Conservation (phyloP, 2,797 vertebrate genomes). For the Amazonetta brasiliensis region DNA sequence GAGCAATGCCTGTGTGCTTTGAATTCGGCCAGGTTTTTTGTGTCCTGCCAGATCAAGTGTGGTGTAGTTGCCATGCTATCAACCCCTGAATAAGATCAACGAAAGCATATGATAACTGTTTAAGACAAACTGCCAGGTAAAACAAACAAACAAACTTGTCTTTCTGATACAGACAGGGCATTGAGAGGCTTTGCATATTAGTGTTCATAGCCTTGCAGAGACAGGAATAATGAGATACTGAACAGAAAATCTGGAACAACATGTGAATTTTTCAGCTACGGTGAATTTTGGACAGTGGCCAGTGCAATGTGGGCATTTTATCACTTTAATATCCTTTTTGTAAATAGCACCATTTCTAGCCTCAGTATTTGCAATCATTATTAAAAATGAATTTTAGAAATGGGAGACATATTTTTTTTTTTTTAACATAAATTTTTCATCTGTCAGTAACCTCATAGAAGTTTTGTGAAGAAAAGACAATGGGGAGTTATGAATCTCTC, state of each 20-base stretch:
- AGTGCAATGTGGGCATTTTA: no score
- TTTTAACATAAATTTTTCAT: no score
- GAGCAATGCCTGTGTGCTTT: accelerated
- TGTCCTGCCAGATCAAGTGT: background rate
- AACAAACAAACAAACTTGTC: accelerated
- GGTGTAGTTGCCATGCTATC: background rate
- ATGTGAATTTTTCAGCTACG: background rate
- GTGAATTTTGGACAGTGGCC: background rate
- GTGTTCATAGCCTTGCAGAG: background rate
- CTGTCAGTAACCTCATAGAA: no score
- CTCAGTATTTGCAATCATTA: no score
- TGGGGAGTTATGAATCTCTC: no score
- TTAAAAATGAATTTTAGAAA: no score
- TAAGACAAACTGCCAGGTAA: background rate
- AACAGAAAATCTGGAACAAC: background rate
- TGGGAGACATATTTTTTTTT: no score
- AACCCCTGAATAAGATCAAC: background rate
- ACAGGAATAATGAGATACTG: background rate
- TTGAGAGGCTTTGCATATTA: background rate
- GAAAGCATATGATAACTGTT: background rate
- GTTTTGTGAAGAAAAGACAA: no score
- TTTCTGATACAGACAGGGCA: background rate
- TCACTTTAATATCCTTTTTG: no score
- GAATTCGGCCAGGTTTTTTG: background rate
- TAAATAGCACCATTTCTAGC: no score